A percentile compares a stretch with the other conserved stretches of the same genome.
phyloP scores from a whole-genome alignment of 2,888 invertebrate genomes.

The Drosophila diplacantha region DNA sequence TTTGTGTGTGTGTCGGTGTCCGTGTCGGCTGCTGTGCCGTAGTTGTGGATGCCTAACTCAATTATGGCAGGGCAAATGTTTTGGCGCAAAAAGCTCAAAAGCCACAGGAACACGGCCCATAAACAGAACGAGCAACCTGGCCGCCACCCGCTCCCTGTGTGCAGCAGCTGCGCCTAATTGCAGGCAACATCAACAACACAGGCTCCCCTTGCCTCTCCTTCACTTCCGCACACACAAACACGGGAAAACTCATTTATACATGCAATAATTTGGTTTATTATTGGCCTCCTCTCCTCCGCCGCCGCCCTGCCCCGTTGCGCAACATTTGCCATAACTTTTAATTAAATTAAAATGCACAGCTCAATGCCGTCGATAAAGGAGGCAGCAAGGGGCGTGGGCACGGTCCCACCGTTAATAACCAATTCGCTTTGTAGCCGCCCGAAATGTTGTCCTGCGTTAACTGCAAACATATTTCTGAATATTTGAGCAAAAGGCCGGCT shows the following conservation, averaged over 20 bases:
- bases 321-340: slow-evolving; percentile 69
- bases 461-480: slow-evolving; percentile 64
- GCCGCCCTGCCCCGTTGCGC: slow-evolving; percentile 31
- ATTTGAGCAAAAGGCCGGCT: slow-evolving; percentile 54
- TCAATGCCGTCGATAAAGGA: slow-evolving; percentile 42
- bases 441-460: slow-evolving; percentile 41
- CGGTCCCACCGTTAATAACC: slow-evolving; percentile 58
- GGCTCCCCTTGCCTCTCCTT: neutral
- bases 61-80: slow-evolving; percentile 63
- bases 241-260: slow-evolving; percentile 64
- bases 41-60: slow-evolving; percentile 62
- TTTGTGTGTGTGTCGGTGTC: slow-evolving; percentile 5
- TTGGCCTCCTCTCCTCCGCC: slow-evolving; percentile 45
- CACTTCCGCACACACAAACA: slow-evolving; percentile 21
- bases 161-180: slow-evolving; percentile 69
- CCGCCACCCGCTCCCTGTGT: slow-evolving; percentile 15
- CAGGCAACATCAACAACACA: slow-evolving; percentile 50
- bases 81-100: slow-evolving; percentile 66
- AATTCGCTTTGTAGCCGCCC: slow-evolving; percentile 64
- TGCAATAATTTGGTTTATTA: slow-evolving; percentile 68
- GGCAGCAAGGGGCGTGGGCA: slow-evolving; percentile 7
- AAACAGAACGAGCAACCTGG: slow-evolving; percentile 31
- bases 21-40: slow-evolving; percentile 14
- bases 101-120: slow-evolving; percentile 61
- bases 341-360: slow-evolving; percentile 71